Conservation (phyloP, 2,888 invertebrate species). For the Cantharis rustica region DNA sequence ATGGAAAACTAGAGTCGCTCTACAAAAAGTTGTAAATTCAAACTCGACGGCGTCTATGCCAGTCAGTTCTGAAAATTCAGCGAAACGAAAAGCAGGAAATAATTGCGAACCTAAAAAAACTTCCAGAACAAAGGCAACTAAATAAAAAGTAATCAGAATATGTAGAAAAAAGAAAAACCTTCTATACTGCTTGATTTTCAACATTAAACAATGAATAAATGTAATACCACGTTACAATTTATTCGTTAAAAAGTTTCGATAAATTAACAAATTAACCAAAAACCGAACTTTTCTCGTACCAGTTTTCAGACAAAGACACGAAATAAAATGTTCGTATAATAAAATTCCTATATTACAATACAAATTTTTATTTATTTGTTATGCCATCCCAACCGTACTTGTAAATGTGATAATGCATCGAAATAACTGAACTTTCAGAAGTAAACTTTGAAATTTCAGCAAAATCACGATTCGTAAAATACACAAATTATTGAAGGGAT, state of each 20-base stretch:
- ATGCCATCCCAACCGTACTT: background rate
- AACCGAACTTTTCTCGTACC: background rate
- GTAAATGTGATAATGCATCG: background rate
- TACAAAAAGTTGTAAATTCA: background rate
- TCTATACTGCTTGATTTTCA: background rate
- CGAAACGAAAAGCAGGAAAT: background rate
- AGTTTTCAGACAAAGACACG: background rate
- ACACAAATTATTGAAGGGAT: conserved; percentile 12
- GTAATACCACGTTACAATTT: background rate
- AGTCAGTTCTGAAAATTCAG: background rate
- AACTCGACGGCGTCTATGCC: background rate
- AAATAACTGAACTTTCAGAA: conserved; percentile 1
- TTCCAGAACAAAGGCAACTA: background rate
- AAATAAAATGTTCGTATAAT: background rate
- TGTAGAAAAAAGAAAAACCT: background rate
- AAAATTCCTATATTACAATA: background rate
- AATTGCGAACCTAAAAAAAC: background rate
- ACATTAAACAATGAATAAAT: background rate
- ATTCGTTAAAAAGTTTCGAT: background rate
- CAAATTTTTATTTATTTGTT: background rate
- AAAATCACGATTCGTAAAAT: conserved; percentile 13
- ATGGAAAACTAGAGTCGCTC: background rate
- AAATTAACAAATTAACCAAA: background rate
- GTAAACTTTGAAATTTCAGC: background rate
- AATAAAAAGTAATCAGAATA: background rate